A percentile compares a stretch with the other conserved stretches of the same genome.
These are phyloP conservation scores for Pristionchus entomophagus DNA, from an alignment of 2,888 invertebrate genomes.

Conservation along the genomic window DNA sequence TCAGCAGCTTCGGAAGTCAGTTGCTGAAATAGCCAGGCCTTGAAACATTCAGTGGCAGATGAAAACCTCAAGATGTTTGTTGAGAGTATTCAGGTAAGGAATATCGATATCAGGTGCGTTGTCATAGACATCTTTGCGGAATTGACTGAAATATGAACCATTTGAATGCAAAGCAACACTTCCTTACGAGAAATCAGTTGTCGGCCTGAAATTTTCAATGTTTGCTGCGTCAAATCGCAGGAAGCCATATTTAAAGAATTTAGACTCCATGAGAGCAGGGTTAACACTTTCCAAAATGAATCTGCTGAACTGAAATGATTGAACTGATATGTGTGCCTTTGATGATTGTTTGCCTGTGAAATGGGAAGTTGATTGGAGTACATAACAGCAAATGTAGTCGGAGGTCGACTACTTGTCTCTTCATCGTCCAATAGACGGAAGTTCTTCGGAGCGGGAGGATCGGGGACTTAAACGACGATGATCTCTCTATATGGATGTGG, in stretches of 20 bases:
- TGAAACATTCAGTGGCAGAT: too few relatives aligned
- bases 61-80: neutral
- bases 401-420: neutral
- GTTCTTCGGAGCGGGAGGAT: neutral
- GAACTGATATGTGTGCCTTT: neutral
- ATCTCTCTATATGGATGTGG: neutral
- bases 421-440: neutral
- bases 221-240: neutral
- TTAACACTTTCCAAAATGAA: neutral
- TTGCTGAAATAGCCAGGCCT: too few relatives aligned
- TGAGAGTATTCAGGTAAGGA: neutral
- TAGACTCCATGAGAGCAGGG: neutral
- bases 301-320: neutral
- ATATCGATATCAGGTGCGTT: neutral
- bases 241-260: neutral
- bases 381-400: neutral
- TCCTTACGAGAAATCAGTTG: neutral
- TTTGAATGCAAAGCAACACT: neutral
- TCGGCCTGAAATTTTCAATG: neutral
- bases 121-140: neutral
- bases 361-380: constrained; percentile 11
- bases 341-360: neutral
- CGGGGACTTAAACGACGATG: neutral
- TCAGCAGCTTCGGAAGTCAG: neutral
- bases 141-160: neutral